phyloP scores from a whole-genome alignment of 2,113 vertebrate genomes.

The Meles meles region DNA sequence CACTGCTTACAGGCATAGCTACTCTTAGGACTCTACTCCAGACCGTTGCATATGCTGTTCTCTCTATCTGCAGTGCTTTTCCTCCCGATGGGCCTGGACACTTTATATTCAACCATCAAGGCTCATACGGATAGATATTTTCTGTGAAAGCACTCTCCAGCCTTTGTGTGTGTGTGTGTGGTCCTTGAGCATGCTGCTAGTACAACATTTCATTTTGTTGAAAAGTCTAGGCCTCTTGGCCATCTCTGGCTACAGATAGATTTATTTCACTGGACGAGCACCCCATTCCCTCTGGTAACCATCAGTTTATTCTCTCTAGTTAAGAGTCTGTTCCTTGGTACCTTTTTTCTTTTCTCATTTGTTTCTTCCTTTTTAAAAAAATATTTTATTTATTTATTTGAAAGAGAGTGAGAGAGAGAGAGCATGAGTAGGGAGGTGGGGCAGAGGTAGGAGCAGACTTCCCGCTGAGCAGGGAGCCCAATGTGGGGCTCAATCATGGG shows the following conservation, averaged over 20 bases:
- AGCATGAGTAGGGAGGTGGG: background rate
- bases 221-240: background rate
- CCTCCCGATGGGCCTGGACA: background rate
- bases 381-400: background rate
- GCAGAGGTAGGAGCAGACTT: background rate
- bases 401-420: background rate
- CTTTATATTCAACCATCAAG: background rate
- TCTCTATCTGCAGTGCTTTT: background rate
- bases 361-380: background rate
- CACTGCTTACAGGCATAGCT: fast-evolving
- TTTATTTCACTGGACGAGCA: background rate
- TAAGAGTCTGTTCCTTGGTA: background rate
- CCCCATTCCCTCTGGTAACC: background rate
- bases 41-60: background rate
- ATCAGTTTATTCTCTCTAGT: background rate
- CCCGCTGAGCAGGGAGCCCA: background rate
- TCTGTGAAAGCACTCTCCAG: background rate
- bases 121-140: background rate
- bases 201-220: background rate
- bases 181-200: background rate
- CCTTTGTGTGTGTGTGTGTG: background rate
- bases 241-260: background rate
- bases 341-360: background rate
- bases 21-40: background rate
- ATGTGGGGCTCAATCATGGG: background rate